Percentiles rank a stretch among this genome's conserved stretches.
These are phyloP conservation scores for Phataginus tricuspis DNA, from an alignment of 2,797 vertebrate species.

Conservation along the genomic window DNA sequence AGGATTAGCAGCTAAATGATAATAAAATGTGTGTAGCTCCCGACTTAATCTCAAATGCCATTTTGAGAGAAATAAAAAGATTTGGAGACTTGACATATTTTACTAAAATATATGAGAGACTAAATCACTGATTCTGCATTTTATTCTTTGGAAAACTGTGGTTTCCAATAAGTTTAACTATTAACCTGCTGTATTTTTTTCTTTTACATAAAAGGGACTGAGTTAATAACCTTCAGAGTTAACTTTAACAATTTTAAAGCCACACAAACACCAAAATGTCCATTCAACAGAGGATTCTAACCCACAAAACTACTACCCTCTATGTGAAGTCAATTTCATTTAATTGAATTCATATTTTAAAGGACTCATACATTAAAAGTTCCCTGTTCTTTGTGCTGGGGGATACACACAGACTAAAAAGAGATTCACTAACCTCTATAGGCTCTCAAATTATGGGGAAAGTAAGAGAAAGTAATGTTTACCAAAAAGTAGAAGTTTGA, in stretches of 20 bases:
- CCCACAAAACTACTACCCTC: not conserved
- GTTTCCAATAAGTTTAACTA: conserved; percentile 10
- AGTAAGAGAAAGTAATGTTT: not conserved
- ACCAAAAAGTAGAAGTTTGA: not conserved
- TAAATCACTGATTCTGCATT: conserved; percentile 29
- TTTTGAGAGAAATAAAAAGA: conserved; percentile 41
- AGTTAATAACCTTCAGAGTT: not conserved
- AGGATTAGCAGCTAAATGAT: not conserved
- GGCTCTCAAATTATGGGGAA: not conserved
- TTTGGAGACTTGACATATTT: conserved; percentile 10
- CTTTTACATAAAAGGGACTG: not conserved
- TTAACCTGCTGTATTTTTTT: not conserved
- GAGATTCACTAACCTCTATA: not conserved
- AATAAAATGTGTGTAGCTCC: not conserved
- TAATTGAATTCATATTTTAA: not conserved
- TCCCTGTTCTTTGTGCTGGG: not conserved
- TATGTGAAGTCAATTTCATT: not conserved
- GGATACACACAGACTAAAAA: not conserved
- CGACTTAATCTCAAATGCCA: conserved; percentile 1
- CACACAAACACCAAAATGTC: not conserved
- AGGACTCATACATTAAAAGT: not conserved
- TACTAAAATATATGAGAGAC: not conserved
- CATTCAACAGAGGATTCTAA: not conserved
- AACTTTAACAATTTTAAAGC: not conserved
- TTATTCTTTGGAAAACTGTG: not conserved